Conservation (phyloP, 1,140 invertebrate species). For the Heliconius eleuchia region DNA sequence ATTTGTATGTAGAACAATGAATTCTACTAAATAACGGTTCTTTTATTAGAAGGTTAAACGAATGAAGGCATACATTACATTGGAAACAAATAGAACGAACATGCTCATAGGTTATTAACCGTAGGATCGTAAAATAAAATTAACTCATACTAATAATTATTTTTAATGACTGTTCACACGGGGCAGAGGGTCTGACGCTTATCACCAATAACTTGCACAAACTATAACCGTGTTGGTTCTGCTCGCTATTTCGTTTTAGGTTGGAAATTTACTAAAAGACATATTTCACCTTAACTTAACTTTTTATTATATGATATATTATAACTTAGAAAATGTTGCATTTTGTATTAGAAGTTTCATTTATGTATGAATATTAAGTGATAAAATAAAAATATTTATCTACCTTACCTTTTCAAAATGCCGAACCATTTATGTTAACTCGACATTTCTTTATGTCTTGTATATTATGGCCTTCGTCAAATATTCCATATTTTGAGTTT, state of each 20-base stretch:
- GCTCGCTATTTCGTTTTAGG: neutral
- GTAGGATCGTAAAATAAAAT: constrained; percentile 15
- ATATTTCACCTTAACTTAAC: too few species aligned
- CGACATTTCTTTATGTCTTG: too few species aligned
- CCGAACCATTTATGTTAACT: too few species aligned
- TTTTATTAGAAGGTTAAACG: neutral
- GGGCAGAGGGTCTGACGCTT: neutral
- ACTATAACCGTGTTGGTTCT: neutral
- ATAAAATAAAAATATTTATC: too few species aligned
- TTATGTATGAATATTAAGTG: too few species aligned
- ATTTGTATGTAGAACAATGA: constrained; percentile 55
- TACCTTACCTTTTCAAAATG: too few species aligned
- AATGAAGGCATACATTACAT: constrained; percentile 1
- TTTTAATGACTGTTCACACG: constrained; percentile 6
- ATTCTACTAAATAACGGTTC: constrained; percentile 55
- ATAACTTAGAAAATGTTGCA: neutral
- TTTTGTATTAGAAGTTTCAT: neutral
- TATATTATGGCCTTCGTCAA: too few species aligned
- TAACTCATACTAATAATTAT: constrained; percentile 10
- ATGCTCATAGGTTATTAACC: constrained; percentile 9
- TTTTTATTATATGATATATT: too few species aligned
- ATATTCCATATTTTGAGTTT: too few species aligned
- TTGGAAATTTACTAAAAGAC: neutral
- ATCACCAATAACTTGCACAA: constrained; percentile 11
- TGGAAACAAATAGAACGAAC: constrained; percentile 21